Percentiles rank a stretch among this genome's conserved stretches.
These are phyloP conservation scores for Euphonia xanthogaster DNA, from an alignment of 2,797 vertebrate genomes.

Conservation along the genomic window DNA sequence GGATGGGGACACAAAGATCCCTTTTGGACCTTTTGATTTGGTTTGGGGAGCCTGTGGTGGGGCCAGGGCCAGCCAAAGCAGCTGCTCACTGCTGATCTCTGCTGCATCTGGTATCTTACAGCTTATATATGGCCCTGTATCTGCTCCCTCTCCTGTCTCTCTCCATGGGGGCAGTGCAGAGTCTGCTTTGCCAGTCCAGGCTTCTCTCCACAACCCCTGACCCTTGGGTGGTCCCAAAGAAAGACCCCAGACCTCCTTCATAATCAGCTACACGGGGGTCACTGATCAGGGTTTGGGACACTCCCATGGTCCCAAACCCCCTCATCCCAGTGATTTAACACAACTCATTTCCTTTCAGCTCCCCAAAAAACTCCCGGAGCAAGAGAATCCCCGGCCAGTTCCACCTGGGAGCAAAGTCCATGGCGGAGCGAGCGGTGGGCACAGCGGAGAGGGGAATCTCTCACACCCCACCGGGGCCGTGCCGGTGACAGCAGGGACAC, in stretches of 20 bases:
- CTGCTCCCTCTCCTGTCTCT: not conserved
- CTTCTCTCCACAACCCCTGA: fast-evolving
- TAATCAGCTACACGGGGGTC: fast-evolving
- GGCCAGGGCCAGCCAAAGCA: not conserved
- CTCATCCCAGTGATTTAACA: not conserved
- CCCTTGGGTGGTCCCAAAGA: not conserved
- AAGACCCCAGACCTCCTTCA: not conserved
- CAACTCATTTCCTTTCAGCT: not conserved
- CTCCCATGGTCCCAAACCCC: fast-evolving
- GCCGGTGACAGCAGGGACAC: fast-evolving
- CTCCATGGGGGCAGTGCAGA: no score
- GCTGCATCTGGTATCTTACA: not conserved
- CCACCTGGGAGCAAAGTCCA: fast-evolving
- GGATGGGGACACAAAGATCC: not conserved
- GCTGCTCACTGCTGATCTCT: fast-evolving
- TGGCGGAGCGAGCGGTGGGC: fast-evolving
- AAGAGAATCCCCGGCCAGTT: not conserved
- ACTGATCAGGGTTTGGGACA: not conserved
- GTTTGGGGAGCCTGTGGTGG: fast-evolving
- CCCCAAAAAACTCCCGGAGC: not conserved
- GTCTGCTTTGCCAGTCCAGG: not conserved
- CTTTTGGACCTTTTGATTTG: not conserved
- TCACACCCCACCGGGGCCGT: fast-evolving
- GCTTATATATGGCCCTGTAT: not conserved
- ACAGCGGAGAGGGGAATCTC: fast-evolving